Evolutionary conservation across 2,113 vertebrate genomes (phyloP), one percentile per base, ranked within the genome.

Genomic region (Brienomyrus longianalis): DNA sequence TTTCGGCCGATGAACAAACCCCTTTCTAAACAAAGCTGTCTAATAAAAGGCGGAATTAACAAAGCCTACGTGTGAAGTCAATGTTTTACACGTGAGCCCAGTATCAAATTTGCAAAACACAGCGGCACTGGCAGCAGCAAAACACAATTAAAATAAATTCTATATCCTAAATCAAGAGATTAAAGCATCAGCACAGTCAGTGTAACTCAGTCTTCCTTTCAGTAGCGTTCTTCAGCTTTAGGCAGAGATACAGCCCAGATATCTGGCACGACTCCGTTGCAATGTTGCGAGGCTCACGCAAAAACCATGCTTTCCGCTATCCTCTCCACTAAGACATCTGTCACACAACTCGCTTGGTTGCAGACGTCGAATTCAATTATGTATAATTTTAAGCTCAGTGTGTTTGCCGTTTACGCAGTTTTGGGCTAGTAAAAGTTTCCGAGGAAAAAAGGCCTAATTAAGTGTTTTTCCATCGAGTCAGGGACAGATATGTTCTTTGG

Each of bases 311-410:
- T 39, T 19, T 84, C 43, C 83, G 39, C 39, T n/a, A 8, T n/a
- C 83, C 45, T 84, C 83, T 5, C 83, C n/a, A 5, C 39, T 9
- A n/a, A n/a, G 83, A 84, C 83, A 84, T 84, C 83, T 48, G 83
- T 84, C 83, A 84, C 39, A 84, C 83, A 48, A 84, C 45, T 84
- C 45, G 45, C 39, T 84, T 27, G n/a, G 45, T 48, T 84, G 35
- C 83, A 84, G 83, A 48, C 83, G 83, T 84, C 83, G 83, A 84
- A 84, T 84, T 84, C 83, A 84, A 84, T 84, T 84, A 84, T 13
- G 83, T 84, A 84, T 52, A 86, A 52, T 86, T 86, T 51, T 86
- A 52, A 86, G 50, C 50, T 54, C 85, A 86, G 13, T 84, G 83
- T 84, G 83, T 19, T 86, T 86, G 47, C 48, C 54, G 85, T 86